Base-by-base conservation (phyloP, 2,888 invertebrate genomes). In the Mesorhabditis sp. region DNA sequence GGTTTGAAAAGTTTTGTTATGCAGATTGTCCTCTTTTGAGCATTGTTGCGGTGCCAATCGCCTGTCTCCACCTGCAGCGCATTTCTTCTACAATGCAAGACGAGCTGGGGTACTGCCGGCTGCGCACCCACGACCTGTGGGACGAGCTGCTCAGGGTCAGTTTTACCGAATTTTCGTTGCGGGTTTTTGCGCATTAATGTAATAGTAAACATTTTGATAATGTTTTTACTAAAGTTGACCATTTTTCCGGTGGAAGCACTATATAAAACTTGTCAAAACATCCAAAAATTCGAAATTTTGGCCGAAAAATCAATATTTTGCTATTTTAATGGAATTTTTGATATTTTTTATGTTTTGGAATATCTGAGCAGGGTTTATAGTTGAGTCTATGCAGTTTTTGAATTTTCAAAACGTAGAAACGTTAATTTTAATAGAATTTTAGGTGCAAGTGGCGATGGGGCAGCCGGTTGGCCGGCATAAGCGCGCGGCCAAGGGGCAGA, bases 1-100 rank as follows among this genome's bases (percentile, higher is more conserved):
- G 58, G 58, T 50, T 50, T n/a, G 50, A 10, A 10, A 50, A 50
- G 7, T 50, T 13, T 10, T n/a, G n/a, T n/a, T n/a, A n/a, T n/a
- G n/a, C n/a, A n/a, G n/a, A n/a, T n/a, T n/a, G n/a, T n/a, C n/a
- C n/a, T n/a, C n/a, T 50, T 50, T 50, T n/a, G 0, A 50, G 58
- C 58, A 50, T 50, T 13, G n/a, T 50, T n/a, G 58, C 58, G 10
- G n/a, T 50, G 7, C 58, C 58, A 50, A 13, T 50, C 10, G 58
- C 58, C n/a, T 50, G 58, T 50, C 58, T 50, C 58, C 58, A 50
- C n/a, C 58, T 50, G 7, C 58, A 50, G 58, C 7, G n/a, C 7
- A 50, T 50, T n/a, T 50, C 58, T n/a, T 50, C 58, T 13, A 13
- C 58, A 50, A 50, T 50, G 58, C 58, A 50, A 50, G 58, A 50